Evolutionary conservation across 2,888 invertebrate genomes (phyloP), one percentile per base, ranked within the genome.

Genomic region (Exephanes ischioxanthus): DNA sequence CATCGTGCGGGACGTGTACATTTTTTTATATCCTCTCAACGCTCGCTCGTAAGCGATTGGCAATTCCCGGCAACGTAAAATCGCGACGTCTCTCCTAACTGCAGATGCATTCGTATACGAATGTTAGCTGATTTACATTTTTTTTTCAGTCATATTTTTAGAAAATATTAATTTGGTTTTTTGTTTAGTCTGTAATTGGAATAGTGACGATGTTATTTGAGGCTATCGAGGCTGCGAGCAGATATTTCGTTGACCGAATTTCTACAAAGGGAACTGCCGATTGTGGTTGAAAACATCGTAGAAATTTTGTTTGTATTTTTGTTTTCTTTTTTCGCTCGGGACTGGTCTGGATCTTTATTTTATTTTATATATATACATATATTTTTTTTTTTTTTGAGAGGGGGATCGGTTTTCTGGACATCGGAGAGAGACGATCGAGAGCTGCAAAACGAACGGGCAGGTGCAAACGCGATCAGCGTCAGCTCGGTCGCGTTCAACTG

Each of bases 381-480:
- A n/a, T n/a, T 26, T 45, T 53, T n/a, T 48, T 26, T n/a, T 26
- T 51, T 70, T n/a, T 37, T 1, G 45, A 16, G 55, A n/a, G 55
- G 26, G 61, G 30, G 16, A 73, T 55, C 51, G 58, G 53, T 66
- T 66, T 63, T 22, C 41, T 22, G 79, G 66, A 71, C 66, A 48
- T 55, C 70, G 53, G 68, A 6, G 81, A 11, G 81, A 37, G 19
- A 41, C 71, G 79, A 80, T 75, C 78, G 55, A 33, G 78, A 73
- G 55, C 53, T 71, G 66, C 68, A 41, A 55, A 78, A 80, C 82
- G 58, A 30, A 63, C 75, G 70, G 78, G 85, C 85, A 85, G 85
- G 85, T 85, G 85, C 85, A 85, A 63, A 79, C 85, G 76, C 85
- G 79, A 83, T 85, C 85, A 76, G 85, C 82, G 85, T 85, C 83